phyloP scores from a whole-genome alignment of 2,113 vertebrate species.

The Nannobrachium achirus region DNA sequence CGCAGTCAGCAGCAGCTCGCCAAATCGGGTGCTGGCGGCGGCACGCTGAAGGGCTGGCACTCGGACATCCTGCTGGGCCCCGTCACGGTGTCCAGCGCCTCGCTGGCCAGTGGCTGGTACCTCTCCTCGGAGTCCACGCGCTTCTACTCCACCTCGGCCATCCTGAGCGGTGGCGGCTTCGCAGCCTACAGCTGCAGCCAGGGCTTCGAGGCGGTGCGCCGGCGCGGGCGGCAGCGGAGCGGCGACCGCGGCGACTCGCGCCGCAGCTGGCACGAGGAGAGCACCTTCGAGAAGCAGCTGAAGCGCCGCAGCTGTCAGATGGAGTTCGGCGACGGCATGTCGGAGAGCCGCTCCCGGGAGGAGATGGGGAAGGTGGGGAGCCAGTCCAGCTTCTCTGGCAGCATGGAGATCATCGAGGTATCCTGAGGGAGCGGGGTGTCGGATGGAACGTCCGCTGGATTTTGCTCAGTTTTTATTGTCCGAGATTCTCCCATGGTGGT shows the following conservation, averaged over 20 bases:
- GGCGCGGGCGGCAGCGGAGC: conserved; percentile 84
- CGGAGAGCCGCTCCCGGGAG: conserved; percentile 84
- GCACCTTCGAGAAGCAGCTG: conserved; percentile 96
- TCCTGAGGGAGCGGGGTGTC: conserved; percentile 79
- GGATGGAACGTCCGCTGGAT: no score
- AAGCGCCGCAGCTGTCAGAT: conserved; percentile 96
- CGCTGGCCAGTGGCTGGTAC: conserved; percentile 87
- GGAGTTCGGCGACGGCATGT: conserved; percentile 90
- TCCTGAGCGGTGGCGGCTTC: conserved; percentile 74
- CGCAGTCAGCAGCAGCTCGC: conserved; percentile 89
- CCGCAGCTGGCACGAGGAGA: conserved; percentile 96
- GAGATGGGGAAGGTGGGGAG: conserved; percentile 87
- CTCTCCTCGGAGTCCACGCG: conserved; percentile 84
- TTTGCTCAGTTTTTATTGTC: background rate
- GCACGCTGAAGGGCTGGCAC: conserved; percentile 92
- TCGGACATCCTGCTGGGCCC: conserved; percentile 90
- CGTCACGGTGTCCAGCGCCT: conserved; percentile 77
- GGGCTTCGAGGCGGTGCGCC: conserved; percentile 78
- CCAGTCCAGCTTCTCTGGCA: conserved; percentile 92
- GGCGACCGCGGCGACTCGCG: conserved; percentile 85
- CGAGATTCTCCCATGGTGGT: conserved; percentile 5
- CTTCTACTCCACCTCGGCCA: conserved; percentile 87
- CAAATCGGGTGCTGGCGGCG: conserved; percentile 73
- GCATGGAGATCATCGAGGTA: conserved; percentile 96
- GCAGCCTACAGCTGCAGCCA: conserved; percentile 84